Percentiles rank a stretch among this genome's conserved stretches.
These are phyloP conservation scores for Microcebus griseorufus DNA, from an alignment of 2,113 vertebrate genomes.

Conservation along the genomic window DNA sequence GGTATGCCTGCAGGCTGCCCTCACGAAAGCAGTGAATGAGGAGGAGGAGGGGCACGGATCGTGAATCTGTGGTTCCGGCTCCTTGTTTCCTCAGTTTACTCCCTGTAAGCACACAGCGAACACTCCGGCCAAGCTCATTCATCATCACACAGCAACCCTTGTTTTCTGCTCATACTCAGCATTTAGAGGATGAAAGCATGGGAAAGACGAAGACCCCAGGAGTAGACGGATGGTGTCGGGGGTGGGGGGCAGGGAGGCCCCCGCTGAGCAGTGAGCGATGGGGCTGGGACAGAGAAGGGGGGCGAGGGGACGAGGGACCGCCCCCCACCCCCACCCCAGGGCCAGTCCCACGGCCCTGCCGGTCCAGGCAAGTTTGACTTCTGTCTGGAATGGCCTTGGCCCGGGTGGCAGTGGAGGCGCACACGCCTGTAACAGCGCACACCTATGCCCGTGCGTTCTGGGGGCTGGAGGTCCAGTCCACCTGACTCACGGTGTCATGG, in stretches of 20 bases:
- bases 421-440: not conserved
- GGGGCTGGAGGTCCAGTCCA: accelerated
- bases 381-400: not conserved
- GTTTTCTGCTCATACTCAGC: not conserved
- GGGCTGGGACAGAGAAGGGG: not conserved
- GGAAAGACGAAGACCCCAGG: not conserved
- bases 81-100: not conserved
- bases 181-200: not conserved
- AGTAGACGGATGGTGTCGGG: accelerated
- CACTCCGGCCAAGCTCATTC: not conserved
- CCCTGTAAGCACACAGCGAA: not conserved
- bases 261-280: not conserved
- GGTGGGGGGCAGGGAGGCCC: accelerated
- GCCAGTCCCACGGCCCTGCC: not conserved
- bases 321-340: not conserved
- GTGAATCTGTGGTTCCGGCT: not conserved
- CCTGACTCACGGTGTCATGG: too few relatives aligned
- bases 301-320: accelerated
- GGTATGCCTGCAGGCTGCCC: not conserved
- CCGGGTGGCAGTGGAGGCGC: accelerated
- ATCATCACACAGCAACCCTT: not conserved
- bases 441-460: accelerated
- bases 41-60: too few relatives aligned
- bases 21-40: too few relatives aligned
- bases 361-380: not conserved